These are phyloP conservation scores for Columba livia DNA, from an alignment of 2,113 vertebrate species.

Conservation along the genomic window DNA sequence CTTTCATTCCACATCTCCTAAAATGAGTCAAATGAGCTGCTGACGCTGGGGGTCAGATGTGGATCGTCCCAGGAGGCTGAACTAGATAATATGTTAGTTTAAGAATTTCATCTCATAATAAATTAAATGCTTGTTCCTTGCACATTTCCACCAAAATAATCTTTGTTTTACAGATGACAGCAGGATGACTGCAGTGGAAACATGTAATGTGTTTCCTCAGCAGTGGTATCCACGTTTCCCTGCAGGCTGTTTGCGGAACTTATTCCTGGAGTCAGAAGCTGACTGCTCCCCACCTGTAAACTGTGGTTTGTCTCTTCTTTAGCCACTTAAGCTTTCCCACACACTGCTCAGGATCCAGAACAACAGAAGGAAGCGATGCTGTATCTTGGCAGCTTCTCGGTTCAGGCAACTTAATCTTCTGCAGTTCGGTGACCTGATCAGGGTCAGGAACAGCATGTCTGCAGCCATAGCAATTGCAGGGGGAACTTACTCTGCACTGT, in stretches of 20 bases:
- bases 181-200: neutral
- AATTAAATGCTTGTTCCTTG: slow-evolving; percentile 18
- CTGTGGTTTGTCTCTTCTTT: slow-evolving; percentile 17
- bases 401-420: neutral
- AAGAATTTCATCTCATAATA: slow-evolving; percentile 52
- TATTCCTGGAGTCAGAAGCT: slow-evolving; percentile 1
- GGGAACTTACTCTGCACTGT: neutral
- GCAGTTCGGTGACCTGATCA: neutral
- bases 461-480: neutral
- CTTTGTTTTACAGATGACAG: slow-evolving; percentile 21
- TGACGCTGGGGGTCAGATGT: neutral
- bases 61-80: neutral
- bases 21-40: neutral
- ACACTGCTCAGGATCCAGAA: neutral
- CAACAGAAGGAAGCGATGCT: neutral
- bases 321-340: neutral
- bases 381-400: neutral
- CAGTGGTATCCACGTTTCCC: neutral
- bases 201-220: neutral
- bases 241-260: neutral
- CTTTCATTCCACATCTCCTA: neutral
- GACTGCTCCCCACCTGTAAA: neutral
- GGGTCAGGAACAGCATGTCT: neutral
- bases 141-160: neutral
- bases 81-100: slow-evolving; percentile 40